Evolutionary conservation across 1,140 invertebrate genomes (phyloP), one percentile per base, ranked within the genome.

Genomic region (Ostrea edulis): DNA sequence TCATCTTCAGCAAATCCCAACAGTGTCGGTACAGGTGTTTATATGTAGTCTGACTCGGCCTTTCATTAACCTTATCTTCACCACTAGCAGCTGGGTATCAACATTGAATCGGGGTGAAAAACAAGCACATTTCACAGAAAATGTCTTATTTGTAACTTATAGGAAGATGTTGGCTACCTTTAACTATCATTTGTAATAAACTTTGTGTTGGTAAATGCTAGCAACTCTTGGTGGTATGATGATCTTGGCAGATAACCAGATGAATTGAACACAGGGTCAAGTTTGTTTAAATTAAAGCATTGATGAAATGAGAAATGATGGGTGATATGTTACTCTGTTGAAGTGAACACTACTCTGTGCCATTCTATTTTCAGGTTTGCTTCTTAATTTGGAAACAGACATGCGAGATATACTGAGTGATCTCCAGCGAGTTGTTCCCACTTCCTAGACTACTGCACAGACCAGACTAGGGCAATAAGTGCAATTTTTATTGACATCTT

Each of bases 381-480:
- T 88, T 5, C 71, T 88, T 14, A 88, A 85, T 68, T 82, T 88
- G 84, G 87, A 88, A 29, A 65, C 53, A 12, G 87, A 88, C 35
- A 88, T 88, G 87, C 25, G 84, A 44, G 87, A 88, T 53, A 65
- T 88, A 54, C 53, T 88, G 20, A 85, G 65, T 65, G 87, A 88
- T 81, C 52, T 88, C 11, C 65, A 83, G 71, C 82, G 65, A 71
- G 71, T 89, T 58, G 86, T 87, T 4, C 14, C 85, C 2, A 11
- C 25, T 12, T 82, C 86, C 58, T 90, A 86, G 65, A 22, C 55
- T 14, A 29, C 25, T 11, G 11, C 68, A 77, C 68, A 35, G 25
- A 77, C 11, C 29, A 25, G 25, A 77, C 25, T 17, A 77, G 68
- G 68, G 68, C 68, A 77, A 77, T 29, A 77, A 77, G 68, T 77